Evolutionary conservation across 2,888 invertebrate species (phyloP).

Genomic region (Ophioninae sp.): DNA sequence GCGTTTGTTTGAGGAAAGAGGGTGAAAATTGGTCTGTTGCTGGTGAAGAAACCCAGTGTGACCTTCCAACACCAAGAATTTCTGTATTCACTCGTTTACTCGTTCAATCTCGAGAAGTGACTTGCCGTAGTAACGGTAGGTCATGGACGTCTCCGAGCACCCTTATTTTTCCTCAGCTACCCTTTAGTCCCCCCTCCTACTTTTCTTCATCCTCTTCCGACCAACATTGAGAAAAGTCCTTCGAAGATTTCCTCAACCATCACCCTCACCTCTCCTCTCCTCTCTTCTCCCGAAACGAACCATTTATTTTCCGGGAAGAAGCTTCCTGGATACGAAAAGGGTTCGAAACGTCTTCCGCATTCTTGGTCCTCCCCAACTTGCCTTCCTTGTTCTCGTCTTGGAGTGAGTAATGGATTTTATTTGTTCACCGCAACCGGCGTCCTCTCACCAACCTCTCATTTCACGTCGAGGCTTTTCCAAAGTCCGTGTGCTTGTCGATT

Average conservation of each 20-base stretch:
- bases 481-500: slow-evolving; percentile 30
- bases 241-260: slow-evolving; percentile 61
- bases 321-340: slow-evolving; percentile 36
- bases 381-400: slow-evolving; percentile 54
- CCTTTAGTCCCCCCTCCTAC: slow-evolving; percentile 37
- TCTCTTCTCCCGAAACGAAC: too few relatives aligned
- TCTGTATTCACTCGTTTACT: slow-evolving; percentile 34
- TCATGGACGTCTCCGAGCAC: slow-evolving; percentile 75
- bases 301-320: slow-evolving; percentile 48
- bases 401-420: slow-evolving; percentile 80
- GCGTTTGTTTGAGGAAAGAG: slow-evolving; percentile 54
- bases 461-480: slow-evolving; percentile 48
- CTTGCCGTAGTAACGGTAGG: slow-evolving; percentile 76
- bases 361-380: slow-evolving; percentile 50
- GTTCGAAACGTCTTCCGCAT: slow-evolving; percentile 63
- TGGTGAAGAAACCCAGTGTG: slow-evolving; percentile 53
- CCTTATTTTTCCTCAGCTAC: slow-evolving; percentile 73
- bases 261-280: slow-evolving; percentile 13
- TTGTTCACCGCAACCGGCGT: slow-evolving; percentile 73
- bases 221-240: slow-evolving; percentile 71
- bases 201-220: slow-evolving; percentile 58
- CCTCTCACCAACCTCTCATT: slow-evolving; percentile 67
- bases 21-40: slow-evolving; percentile 58
- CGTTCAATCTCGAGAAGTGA: slow-evolving; percentile 51
- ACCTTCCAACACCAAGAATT: slow-evolving; percentile 54